Conservation (phyloP, 2,797 vertebrate species). For the Gymnodraco acuticeps region DNA sequence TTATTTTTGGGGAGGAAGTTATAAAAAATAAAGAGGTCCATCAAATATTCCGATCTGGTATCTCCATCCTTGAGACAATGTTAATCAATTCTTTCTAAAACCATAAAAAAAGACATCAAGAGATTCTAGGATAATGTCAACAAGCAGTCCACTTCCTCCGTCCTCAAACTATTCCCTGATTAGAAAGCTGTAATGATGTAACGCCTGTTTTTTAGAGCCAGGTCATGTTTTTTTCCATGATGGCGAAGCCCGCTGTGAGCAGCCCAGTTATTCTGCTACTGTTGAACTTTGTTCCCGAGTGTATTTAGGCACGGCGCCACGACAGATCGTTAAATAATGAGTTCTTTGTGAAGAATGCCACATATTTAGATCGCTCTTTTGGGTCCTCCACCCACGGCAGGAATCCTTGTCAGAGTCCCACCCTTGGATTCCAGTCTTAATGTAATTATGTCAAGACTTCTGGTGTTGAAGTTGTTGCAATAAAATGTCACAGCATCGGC, state of each 20-base stretch:
- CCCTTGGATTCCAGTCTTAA: constrained; percentile 49
- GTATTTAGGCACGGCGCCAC: constrained; percentile 50
- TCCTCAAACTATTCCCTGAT: not conserved
- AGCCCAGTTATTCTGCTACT: constrained; percentile 39
- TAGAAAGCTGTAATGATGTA: constrained; percentile 41
- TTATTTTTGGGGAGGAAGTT: constrained; percentile 5
- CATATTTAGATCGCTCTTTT: constrained; percentile 18
- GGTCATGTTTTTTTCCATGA: constrained; percentile 29
- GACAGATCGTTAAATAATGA: constrained; percentile 52
- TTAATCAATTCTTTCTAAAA: constrained; percentile 10
- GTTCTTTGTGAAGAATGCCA: constrained; percentile 43
- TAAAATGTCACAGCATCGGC: not conserved
- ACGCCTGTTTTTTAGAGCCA: constrained; percentile 42
- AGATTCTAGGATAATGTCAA: constrained; percentile 17
- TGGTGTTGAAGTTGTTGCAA: constrained; percentile 3
- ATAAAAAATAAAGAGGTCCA: not conserved
- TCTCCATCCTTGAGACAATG: not conserved
- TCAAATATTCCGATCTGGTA: not conserved
- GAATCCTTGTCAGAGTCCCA: constrained; percentile 43
- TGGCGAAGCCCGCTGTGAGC: constrained; percentile 22
- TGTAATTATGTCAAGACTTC: constrained; percentile 26
- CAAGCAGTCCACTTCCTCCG: constrained; percentile 12
- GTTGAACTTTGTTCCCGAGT: constrained; percentile 45
- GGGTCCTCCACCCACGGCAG: constrained; percentile 53
- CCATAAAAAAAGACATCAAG: not conserved